phyloP scores from a whole-genome alignment of 2,888 invertebrate genomes.

The Phalera bucephala region DNA sequence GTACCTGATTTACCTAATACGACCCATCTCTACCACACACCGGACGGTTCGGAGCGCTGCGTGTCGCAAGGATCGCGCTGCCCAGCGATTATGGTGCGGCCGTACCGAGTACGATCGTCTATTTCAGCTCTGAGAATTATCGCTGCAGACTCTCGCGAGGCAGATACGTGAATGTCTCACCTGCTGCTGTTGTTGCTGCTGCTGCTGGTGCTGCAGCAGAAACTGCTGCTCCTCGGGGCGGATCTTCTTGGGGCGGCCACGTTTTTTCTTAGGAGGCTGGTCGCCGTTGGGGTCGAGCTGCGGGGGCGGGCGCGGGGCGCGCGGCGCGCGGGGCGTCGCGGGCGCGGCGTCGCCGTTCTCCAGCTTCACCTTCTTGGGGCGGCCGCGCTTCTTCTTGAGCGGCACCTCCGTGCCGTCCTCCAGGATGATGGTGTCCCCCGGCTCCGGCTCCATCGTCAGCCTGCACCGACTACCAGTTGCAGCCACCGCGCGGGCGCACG shows the following conservation, averaged over 20 bases:
- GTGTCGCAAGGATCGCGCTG: no score
- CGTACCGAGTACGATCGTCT: no score
- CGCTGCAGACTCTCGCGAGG: no score
- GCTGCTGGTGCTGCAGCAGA: constrained; percentile 69
- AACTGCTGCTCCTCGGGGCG: constrained; percentile 85
- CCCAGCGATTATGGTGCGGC: no score
- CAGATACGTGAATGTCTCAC: no score
- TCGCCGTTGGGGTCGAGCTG: constrained; percentile 52
- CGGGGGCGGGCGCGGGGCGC: constrained; percentile 54
- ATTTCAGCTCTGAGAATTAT: no score
- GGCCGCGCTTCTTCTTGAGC: constrained; percentile 93
- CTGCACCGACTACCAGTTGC: constrained; percentile 40
- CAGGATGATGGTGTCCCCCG: constrained; percentile 78
- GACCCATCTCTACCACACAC: no score
- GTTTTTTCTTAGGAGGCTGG: constrained; percentile 91
- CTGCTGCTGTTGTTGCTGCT: constrained; percentile 66
- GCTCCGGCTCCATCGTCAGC: constrained; percentile 79
- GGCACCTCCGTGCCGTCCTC: constrained; percentile 86
- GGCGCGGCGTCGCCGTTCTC: constrained; percentile 86
- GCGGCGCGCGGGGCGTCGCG: constrained; percentile 75
- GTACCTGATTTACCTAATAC: no score
- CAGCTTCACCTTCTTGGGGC: constrained; percentile 92
- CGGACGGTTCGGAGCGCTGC: no score
- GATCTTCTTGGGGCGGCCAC: constrained; percentile 94
- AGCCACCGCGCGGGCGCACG: no score